These are phyloP conservation scores for Acanthosoma haemorrhoidale DNA, from an alignment of 2,888 invertebrate species.

Conservation along the genomic window DNA sequence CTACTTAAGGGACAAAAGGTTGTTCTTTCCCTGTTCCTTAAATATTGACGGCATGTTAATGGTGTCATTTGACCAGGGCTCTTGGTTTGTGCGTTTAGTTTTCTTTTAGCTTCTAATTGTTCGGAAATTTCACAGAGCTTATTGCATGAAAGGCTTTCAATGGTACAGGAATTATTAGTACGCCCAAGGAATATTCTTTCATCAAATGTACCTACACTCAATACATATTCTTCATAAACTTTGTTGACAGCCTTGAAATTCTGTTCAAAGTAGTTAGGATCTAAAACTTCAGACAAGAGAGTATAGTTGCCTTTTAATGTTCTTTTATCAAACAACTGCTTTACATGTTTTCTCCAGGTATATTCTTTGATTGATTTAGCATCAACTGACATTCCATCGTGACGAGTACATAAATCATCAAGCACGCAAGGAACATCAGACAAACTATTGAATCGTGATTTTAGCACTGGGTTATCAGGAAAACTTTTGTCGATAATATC, in stretches of 20 bases:
- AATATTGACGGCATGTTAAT: constrained; percentile 74
- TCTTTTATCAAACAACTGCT: constrained; percentile 54
- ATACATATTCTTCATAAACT: constrained; percentile 83
- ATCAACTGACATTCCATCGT: constrained; percentile 77
- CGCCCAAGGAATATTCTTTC: constrained; percentile 72
- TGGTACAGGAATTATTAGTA: constrained; percentile 2
- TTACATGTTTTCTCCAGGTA: constrained; percentile 72
- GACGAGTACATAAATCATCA: constrained; percentile 70
- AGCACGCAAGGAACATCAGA: constrained; percentile 75
- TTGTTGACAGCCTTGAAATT: constrained; percentile 81
- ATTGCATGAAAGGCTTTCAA: neutral
- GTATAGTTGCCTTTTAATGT: constrained; percentile 67
- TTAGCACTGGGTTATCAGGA: constrained; percentile 45
- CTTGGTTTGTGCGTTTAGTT: neutral
- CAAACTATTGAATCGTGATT: constrained; percentile 51
- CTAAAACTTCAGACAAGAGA: constrained; percentile 68
- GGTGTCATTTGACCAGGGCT: constrained; percentile 65
- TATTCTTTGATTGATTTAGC: constrained; percentile 87
- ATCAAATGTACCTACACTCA: constrained; percentile 90
- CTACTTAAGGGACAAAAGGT: constrained; percentile 3
- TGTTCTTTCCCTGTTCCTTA: constrained; percentile 45
- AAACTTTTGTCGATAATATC: constrained; percentile 84
- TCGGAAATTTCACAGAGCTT: constrained; percentile 18
- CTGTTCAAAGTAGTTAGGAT: constrained; percentile 71
- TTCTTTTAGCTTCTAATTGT: constrained; percentile 24